Base-by-base conservation (phyloP, 2,113 vertebrate genomes). In the Reinhardtius hippoglossoides region DNA sequence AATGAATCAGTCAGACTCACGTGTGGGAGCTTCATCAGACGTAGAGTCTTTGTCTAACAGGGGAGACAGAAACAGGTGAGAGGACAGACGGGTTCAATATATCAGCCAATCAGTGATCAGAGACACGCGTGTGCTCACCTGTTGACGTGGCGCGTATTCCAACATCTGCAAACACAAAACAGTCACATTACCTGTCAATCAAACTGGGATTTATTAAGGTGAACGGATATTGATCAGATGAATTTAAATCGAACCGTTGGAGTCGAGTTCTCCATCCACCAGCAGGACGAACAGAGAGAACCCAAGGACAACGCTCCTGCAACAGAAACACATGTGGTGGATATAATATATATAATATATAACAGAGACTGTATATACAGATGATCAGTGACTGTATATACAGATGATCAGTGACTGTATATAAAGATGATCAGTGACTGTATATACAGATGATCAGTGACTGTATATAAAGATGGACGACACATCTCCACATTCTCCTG, bases 21-120 rank as follows among this genome's bases (percentile, higher is more conserved):
- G 93, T 84, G 94, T 94, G 0, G 93, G 94, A 62, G 87, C 90
- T 85, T 95, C 94, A 73, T 93, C 91, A 60, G 94, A 95, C 1
- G 89, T 91, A 3, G 91, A 92, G 52, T 94, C 94, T 73, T 91
- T 93, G 83, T 91, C 93, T 94, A 76, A 76, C 0, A 57, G 20
- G 16, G 44, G 26, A 56, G 23, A 79, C 50, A 61, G 27, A 56
- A 15, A 40, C 26, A 18, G 21, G 18, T 52, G 50, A 61, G 58
- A 70, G 1, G 9, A 58, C 13, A 10, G 18, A 48, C 35, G 69
- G 54, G 13, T 3, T 3, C 50, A 54, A 3, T 2, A 3, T 21
- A 54, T 21, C 5, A 46, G 10, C 15, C 7, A 31, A 31, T 31
- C 6, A 23, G 16, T 2, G 16, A 56, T 61, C 0, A 46, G 31